Conservation (phyloP, 2,113 vertebrate genomes). For the Eonycteris spelaea region DNA sequence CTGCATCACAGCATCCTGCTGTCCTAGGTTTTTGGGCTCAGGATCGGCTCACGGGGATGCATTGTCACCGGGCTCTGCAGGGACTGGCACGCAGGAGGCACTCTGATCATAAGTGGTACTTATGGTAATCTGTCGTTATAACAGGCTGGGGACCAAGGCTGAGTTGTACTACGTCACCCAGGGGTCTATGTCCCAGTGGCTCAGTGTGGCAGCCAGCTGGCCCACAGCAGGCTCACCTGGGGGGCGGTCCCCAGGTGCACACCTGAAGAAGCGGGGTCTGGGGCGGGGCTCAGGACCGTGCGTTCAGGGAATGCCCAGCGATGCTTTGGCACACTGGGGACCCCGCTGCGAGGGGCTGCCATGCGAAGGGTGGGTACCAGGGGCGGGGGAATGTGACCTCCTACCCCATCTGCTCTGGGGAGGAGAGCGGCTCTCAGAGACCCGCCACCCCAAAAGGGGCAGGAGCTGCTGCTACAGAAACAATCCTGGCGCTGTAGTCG, state of each 20-base stretch:
- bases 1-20: not conserved
- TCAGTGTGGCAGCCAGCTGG: accelerated
- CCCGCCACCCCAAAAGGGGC: too few species aligned
- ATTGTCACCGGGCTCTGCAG: not conserved
- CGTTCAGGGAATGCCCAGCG: not conserved
- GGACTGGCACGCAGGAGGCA: not conserved
- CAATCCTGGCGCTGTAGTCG: not conserved
- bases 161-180: too few species aligned
- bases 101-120: not conserved
- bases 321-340: not conserved
- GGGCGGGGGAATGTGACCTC: not conserved
- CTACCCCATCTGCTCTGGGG: not conserved
- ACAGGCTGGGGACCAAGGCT: not conserved
- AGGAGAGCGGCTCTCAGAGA: not conserved
- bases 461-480: not conserved
- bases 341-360: not conserved
- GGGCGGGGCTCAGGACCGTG: not conserved
- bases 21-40: not conserved
- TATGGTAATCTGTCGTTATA: accelerated
- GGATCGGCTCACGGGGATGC: not conserved
- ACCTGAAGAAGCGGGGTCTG: not conserved
- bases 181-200: not conserved
- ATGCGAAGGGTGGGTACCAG: not conserved
- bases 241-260: not conserved
- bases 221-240: not conserved